A percentile compares a stretch with the other conserved stretches of the same genome.
Conservation (phyloP, 2,113 vertebrate genomes). For the Podilymbus podiceps region DNA sequence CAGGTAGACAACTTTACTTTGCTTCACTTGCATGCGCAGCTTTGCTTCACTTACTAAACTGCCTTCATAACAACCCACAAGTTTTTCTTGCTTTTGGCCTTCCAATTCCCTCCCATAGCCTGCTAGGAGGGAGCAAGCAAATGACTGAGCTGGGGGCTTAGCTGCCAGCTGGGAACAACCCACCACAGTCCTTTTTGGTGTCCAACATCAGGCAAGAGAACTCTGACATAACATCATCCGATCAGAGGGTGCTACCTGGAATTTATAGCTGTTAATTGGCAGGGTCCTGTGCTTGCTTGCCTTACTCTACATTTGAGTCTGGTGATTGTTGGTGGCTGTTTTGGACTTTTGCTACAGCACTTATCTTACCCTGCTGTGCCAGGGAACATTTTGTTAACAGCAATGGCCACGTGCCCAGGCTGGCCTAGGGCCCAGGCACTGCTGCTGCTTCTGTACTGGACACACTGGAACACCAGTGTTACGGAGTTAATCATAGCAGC, state of each 20-base stretch:
- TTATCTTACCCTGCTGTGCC: not conserved
- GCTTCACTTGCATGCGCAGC: not conserved
- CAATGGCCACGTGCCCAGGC: not conserved
- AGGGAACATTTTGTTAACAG: not conserved
- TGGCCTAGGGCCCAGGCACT: not conserved
- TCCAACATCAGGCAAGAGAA: accelerated
- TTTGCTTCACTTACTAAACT: not conserved
- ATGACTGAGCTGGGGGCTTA: not conserved
- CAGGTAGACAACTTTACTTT: not conserved
- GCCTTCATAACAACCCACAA: not conserved
- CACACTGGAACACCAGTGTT: not conserved
- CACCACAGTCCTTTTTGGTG: not conserved
- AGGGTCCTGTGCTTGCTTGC: not conserved
- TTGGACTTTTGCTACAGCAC: not conserved
- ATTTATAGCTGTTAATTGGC: not conserved
- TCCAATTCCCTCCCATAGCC: not conserved
- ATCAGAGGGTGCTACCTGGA: not conserved
- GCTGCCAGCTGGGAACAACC: not conserved
- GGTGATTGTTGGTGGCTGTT: not conserved
- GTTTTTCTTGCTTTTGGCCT: not conserved
- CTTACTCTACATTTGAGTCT: not conserved
- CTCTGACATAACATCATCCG: not conserved
- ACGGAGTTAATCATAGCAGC: accelerated
- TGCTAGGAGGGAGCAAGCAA: not conserved
- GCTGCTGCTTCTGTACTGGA: not conserved